A percentile compares a stretch with the other conserved stretches of the same genome.
Evolutionary conservation across 2,797 vertebrate genomes (phyloP).

Genomic region (Sebastiscus albofasciatus): DNA sequence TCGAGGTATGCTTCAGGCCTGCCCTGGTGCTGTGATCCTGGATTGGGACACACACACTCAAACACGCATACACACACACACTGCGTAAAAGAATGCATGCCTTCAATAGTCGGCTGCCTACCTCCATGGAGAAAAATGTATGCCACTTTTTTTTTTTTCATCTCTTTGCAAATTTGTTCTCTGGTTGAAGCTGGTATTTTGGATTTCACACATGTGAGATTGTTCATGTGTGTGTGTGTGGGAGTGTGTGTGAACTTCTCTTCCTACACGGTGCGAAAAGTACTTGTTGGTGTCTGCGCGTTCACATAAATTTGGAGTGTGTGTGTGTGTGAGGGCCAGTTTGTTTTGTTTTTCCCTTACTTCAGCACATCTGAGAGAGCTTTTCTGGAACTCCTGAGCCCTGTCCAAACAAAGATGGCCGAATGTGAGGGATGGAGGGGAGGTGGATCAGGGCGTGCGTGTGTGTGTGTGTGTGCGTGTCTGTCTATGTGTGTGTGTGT

Average conservation of each 20-base stretch:
- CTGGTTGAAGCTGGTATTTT: conserved; percentile 48
- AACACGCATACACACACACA: conserved; percentile 42
- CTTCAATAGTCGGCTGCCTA: conserved; percentile 48
- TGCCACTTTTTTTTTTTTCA: conserved; percentile 25
- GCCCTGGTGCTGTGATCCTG: conserved; percentile 75
- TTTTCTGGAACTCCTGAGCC: conserved; percentile 89
- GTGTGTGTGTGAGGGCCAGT: conserved; percentile 68
- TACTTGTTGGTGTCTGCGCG: conserved; percentile 61
- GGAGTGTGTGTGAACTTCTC: conserved; percentile 25
- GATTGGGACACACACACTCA: conserved; percentile 59
- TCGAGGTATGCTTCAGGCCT: conserved; percentile 81
- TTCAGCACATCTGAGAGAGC: conserved; percentile 90
- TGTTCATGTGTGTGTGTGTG: conserved; percentile 37
- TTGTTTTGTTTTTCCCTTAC: conserved; percentile 88
- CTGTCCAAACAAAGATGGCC: conserved; percentile 96
- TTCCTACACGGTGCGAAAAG: conserved; percentile 38
- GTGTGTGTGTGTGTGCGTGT: conserved; percentile 56
- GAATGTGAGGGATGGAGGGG: conserved; percentile 84
- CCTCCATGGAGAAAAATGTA: conserved; percentile 56
- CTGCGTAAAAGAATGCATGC: conserved; percentile 45
- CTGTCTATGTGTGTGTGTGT: conserved; percentile 58
- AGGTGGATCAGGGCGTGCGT: conserved; percentile 72
- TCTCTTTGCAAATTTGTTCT: conserved; percentile 63
- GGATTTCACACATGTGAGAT: conserved; percentile 53
- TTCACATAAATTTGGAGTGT: conserved; percentile 55